Base-by-base conservation (phyloP, 2,797 vertebrate species). In the Pipistrellus nathusii region DNA sequence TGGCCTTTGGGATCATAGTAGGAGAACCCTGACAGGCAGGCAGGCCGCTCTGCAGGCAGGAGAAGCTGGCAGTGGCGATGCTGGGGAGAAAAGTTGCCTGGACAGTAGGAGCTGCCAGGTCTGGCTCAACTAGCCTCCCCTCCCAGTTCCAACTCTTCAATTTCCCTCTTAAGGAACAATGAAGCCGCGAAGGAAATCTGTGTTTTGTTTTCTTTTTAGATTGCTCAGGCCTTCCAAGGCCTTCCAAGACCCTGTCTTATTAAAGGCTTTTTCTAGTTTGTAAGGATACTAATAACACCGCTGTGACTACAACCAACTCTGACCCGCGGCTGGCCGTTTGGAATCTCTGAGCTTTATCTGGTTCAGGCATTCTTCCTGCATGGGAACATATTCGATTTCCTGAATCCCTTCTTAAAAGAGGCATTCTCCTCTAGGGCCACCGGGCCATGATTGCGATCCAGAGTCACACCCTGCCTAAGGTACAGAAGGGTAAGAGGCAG, bases 311-410 rank as follows among this genome's bases (percentile, higher is more conserved):
- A 81, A 69, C 41, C 44, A 17, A 14, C 90, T 98, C 96, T 97
- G 97, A 96, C 97, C 64, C 68, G 30, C 6, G 82, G 46, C 96
- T 57, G 92, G 92, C 97, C 96, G 76, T 96, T 97, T 78, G 0
- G 1, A 75, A 51, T 96, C 97, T 96, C 97, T 91, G 32, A 0
- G 10, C 10, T 0, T 98, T 98, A 98, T 98, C 98, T 97, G n/a
- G 86, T 89, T 71, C 77, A 94, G 96, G 81, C 96, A 97, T 9
- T 64, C 96, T 98, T 98, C 97, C 97, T 95, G 94, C 53, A n/a
- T 55, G 90, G 73, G 94, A 97, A 97, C 94, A 95, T 96, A 96
- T 95, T 97, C 97, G 85, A 97, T 98, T 98, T 98, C 97, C 97
- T 97, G 96, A 89, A 85, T 93, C 96, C 96, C 84, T 83, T 94